Conservation (phyloP, 2,888 invertebrate genomes). For the Caenorhabditis sulstoni region DNA sequence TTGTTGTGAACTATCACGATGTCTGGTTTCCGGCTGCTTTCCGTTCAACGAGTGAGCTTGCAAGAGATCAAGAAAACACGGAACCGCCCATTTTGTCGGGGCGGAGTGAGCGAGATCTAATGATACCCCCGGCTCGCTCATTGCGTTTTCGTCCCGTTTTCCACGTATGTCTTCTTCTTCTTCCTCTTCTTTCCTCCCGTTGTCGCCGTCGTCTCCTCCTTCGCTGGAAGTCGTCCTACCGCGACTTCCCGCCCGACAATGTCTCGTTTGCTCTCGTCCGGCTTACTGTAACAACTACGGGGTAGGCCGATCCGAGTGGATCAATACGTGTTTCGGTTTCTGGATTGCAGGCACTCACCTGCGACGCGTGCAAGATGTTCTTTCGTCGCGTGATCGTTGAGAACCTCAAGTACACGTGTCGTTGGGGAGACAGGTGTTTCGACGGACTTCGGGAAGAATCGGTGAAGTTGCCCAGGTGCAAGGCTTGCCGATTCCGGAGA, state of each 20-base stretch:
- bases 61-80: no score
- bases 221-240: background rate
- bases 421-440: constrained; percentile 2
- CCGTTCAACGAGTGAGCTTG: no score
- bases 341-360: constrained; percentile 22
- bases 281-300: constrained; percentile 47
- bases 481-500: constrained; percentile 11
- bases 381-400: constrained; percentile 31
- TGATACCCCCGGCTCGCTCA: no score
- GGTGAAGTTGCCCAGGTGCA: constrained; percentile 14
- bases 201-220: background rate
- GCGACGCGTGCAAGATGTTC: constrained; percentile 47
- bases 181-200: no score
- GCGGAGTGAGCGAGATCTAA: no score
- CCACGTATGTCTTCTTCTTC: no score
- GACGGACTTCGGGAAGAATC: background rate
- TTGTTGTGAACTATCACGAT: no score
- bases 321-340: background rate
- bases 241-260: constrained; percentile 17
- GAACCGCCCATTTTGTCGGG: no score
- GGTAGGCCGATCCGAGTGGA: constrained; percentile 6
- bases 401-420: constrained; percentile 15
- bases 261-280: constrained; percentile 27
- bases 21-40: no score
- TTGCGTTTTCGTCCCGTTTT: no score